A percentile compares a stretch with the other conserved stretches of the same genome.
Evolutionary conservation across 2,797 vertebrate genomes (phyloP).

Genomic region (Eleutherodactylus coqui): DNA sequence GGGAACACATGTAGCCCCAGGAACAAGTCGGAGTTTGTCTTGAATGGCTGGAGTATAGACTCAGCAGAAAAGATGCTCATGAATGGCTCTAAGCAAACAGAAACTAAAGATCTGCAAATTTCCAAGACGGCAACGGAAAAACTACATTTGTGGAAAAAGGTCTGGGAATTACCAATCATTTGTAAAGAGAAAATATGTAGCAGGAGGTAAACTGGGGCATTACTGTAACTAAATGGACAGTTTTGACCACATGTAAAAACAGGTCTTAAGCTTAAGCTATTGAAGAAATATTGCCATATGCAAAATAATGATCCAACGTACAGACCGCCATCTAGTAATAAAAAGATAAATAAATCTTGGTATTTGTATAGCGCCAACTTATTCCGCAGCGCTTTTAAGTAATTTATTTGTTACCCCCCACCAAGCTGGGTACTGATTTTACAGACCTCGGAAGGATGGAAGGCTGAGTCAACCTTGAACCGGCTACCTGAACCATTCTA

Average conservation of each 20-base stretch:
- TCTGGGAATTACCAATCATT: slow-evolving; percentile 27
- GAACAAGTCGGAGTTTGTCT: slow-evolving; percentile 72
- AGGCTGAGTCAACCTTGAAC: no score
- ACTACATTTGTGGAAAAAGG: slow-evolving; percentile 39
- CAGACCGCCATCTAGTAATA: no score
- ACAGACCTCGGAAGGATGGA: no score
- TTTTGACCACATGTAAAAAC: background rate
- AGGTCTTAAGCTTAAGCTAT: background rate
- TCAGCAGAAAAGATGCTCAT: slow-evolving; percentile 63
- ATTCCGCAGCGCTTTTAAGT: no score
- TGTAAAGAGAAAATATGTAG: slow-evolving; percentile 4
- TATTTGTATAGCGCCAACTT: no score
- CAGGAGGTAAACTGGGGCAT: background rate
- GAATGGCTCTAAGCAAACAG: slow-evolving; percentile 65
- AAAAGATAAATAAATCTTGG: no score
- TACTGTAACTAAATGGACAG: background rate
- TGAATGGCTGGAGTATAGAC: slow-evolving; percentile 36
- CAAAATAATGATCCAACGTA: no score
- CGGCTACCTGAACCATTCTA: no score
- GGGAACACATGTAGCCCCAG: slow-evolving; percentile 66
- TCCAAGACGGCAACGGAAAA: slow-evolving; percentile 42
- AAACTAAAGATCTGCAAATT: slow-evolving; percentile 51
- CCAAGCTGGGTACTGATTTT: no score
- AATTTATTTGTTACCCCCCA: no score
- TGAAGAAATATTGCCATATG: no score